Conservation (phyloP, 2,888 invertebrate genomes). For the Antheraea yamamai region DNA sequence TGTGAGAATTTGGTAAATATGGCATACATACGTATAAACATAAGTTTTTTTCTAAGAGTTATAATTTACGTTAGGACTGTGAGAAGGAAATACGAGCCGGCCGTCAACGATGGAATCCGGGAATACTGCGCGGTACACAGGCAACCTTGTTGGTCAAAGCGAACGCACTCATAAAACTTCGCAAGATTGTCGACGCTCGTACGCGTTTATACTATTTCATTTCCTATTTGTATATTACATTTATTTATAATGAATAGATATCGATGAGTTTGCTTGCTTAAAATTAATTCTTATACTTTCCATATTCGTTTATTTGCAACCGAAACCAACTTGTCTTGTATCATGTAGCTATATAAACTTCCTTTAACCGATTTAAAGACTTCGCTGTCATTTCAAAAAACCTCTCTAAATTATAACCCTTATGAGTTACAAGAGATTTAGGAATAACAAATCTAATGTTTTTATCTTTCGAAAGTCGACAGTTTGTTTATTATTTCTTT, state of each 20-base stretch:
- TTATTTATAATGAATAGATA: background rate
- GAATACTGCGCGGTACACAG: background rate
- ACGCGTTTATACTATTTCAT: slow-evolving; percentile 1
- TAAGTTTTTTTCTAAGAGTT: background rate
- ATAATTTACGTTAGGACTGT: background rate
- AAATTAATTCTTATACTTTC: background rate
- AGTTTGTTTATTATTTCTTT: too few relatives aligned
- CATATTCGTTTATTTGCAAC: too few relatives aligned
- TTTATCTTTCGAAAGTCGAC: too few relatives aligned
- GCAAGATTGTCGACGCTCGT: slow-evolving; percentile 6
- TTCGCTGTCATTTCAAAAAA: too few relatives aligned
- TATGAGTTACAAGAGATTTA: too few relatives aligned
- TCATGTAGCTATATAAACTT: too few relatives aligned
- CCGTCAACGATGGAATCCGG: background rate
- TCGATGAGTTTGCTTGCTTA: background rate
- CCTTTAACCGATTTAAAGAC: too few relatives aligned
- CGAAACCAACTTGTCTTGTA: too few relatives aligned
- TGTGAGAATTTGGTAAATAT: too few relatives aligned
- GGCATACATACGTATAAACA: background rate
- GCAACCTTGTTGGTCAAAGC: background rate
- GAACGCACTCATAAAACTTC: background rate
- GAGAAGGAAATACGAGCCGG: background rate
- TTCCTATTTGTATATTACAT: background rate
- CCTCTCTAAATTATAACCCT: too few relatives aligned
- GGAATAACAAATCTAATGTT: too few relatives aligned